Conservation (phyloP, 2,797 vertebrate species). For the Tenualosa thibaudeaui region DNA sequence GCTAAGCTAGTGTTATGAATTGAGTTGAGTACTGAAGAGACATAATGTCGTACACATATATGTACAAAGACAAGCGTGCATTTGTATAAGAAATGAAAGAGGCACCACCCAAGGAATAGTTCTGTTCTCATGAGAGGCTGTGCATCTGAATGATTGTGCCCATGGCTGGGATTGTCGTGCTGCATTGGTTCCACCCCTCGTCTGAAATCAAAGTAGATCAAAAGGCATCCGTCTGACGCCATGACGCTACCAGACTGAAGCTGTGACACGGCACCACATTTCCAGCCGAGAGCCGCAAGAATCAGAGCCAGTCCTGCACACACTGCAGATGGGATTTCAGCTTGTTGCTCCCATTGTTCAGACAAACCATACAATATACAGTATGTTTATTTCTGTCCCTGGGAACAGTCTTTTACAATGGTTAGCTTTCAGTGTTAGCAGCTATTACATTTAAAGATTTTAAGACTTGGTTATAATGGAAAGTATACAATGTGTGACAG, state of each 20-base stretch:
- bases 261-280: background rate
- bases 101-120: background rate
- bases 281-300: background rate
- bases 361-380: background rate
- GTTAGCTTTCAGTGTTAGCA: background rate
- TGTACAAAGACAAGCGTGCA: background rate
- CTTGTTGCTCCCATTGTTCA: background rate
- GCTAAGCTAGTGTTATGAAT: background rate
- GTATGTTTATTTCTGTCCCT: too few species aligned
- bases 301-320: background rate
- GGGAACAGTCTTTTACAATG: background rate
- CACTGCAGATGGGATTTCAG: too few species aligned
- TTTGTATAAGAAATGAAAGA: background rate
- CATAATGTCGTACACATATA: background rate
- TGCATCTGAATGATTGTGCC: background rate
- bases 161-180: conserved; percentile 7
- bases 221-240: background rate
- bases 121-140: background rate
- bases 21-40: background rate
- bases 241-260: background rate
- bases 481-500: background rate
- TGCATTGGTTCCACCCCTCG: background rate
- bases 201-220: background rate
- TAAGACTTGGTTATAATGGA: too few species aligned
- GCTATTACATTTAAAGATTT: too few species aligned